Evolutionary conservation across 2,888 invertebrate genomes (phyloP).

Genomic region (Leptinotarsa tumamoca): DNA sequence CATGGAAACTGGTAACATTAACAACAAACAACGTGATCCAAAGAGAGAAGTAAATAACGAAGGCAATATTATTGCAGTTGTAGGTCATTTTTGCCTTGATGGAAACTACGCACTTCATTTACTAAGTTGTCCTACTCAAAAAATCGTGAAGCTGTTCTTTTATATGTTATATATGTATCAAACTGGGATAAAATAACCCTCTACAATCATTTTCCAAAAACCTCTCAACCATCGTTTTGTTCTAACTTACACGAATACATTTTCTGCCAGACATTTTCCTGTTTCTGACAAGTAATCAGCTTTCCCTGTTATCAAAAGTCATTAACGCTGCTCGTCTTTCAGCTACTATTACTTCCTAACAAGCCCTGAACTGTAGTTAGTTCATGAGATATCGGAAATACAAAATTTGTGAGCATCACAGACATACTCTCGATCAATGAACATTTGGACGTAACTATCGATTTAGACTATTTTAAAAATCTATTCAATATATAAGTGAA

Average conservation of each 20-base stretch:
- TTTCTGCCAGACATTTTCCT: neutral
- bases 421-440: neutral
- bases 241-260: neutral
- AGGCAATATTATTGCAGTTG: no score
- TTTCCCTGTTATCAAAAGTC: neutral
- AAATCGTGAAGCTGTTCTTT: no score
- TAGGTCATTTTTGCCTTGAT: no score
- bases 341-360: conserved; percentile 11
- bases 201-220: no score
- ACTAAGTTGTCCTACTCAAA: no score
- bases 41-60: no score
- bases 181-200: no score
- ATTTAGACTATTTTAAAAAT: neutral
- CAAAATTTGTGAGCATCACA: conserved; percentile 6
- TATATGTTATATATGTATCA: no score
- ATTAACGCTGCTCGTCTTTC: conserved; percentile 12
- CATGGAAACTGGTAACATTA: no score
- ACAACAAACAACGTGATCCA: no score
- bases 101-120: no score
- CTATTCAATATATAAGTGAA: no score
- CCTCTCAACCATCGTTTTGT: neutral
- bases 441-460: neutral
- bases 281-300: conserved; percentile 11
- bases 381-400: neutral
- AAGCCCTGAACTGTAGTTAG: conserved; percentile 4